A percentile compares a stretch with the other conserved stretches of the same genome.
Conservation (phyloP, 2,797 vertebrate species). For the Zalophus californianus region DNA sequence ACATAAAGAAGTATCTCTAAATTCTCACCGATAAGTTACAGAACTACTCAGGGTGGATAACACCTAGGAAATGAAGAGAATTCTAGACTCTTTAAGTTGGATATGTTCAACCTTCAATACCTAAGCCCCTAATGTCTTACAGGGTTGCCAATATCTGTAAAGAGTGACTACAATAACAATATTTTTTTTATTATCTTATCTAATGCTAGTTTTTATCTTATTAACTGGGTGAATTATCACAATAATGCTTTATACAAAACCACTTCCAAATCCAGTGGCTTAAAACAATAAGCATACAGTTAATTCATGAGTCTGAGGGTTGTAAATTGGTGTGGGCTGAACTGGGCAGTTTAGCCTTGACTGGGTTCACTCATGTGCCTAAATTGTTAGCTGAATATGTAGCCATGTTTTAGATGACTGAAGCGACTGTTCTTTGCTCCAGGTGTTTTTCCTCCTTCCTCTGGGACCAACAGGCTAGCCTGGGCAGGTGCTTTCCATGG, state of each 20-base stretch:
- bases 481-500: not conserved
- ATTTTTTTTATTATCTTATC: not conserved
- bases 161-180: not conserved
- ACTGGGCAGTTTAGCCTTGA: not conserved
- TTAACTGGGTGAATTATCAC: not conserved
- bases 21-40: not conserved
- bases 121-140: not conserved
- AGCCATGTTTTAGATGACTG: not conserved
- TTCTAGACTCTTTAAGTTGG: not conserved
- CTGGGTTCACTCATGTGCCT: not conserved
- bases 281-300: not conserved
- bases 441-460: not conserved
- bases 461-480: not conserved
- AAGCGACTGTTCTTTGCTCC: not conserved
- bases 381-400: not conserved
- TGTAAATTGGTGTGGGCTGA: not conserved
- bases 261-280: not conserved
- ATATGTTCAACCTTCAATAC: not conserved
- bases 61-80: not conserved
- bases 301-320: not conserved
- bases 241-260: not conserved
- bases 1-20: not conserved
- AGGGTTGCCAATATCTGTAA: not conserved
- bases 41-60: not conserved
- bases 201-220: not conserved